Evolutionary conservation across 2,888 invertebrate genomes (phyloP), one percentile per base, ranked within the genome.

Genomic region (Netelia virgata): DNA sequence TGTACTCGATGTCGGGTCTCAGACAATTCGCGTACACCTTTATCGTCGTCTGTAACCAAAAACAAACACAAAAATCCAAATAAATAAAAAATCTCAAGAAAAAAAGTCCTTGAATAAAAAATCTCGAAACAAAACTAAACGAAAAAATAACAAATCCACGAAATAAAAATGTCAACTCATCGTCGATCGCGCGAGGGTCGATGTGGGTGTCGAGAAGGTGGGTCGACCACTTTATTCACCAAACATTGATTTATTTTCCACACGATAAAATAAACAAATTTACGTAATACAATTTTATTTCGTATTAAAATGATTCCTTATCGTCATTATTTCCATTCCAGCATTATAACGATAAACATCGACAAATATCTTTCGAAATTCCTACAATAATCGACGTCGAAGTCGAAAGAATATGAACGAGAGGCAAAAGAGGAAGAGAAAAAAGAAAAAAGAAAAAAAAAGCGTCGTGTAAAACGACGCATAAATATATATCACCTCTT

Each of bases 1-100:
- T 98, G 96, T 99, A 98, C 94, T 98, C 98, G 93, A 98, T 98
- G 94, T 98, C 98, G 36, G 98, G 97, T 80, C 98, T 96, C 81
- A 98, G 95, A 91, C 98, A 97, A 90, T 96, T 96, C 23, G 98
- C 98, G 94, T 97, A 98, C 66, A 98, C 97, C 94, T 98, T 98
- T 87, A 98, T 97, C 61, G 98, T 97, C 55, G 98, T 98, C 98
- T 98, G 96, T 1, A 95, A 92, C 43, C 75, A 73, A 50, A 74
- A 28, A 43, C 11, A n/a, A 23, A 47, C 11, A 3, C 6, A 14
- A 47, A 47, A 47, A 14, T 47, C 1, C 47, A 47, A 47, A 47
- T 47, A 11, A 47, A 11, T 11, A 43, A 59, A 59, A 18, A 59
- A 43, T 41, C 28, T 63, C 8, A n/a, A 72, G 36, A 55, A 73